Evolutionary conservation across 2,888 invertebrate genomes (phyloP).

Genomic region (Notodonta ziczac): DNA sequence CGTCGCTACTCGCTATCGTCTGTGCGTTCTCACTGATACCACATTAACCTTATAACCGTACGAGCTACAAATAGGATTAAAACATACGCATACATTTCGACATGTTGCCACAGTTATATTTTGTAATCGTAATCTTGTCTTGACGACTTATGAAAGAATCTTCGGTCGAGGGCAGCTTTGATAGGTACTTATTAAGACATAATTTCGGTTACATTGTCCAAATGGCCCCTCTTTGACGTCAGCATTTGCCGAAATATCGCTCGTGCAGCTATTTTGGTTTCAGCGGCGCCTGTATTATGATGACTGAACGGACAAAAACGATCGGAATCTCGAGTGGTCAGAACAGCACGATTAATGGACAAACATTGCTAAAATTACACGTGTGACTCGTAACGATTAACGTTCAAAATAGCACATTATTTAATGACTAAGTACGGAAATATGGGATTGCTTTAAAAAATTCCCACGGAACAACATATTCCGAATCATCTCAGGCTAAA

Average conservation of each 20-base stretch:
- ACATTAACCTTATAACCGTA: constrained; percentile 11
- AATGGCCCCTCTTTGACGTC: constrained; percentile 72
- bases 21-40: constrained; percentile 8
- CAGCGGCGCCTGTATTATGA: constrained; percentile 61
- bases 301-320: constrained; percentile 69
- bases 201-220: constrained; percentile 60
- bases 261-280: constrained; percentile 63
- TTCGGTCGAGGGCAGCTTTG: constrained; percentile 14
- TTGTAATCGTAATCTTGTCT: not conserved
- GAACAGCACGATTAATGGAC: constrained; percentile 51
- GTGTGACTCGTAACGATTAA: constrained; percentile 4
- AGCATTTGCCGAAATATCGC: constrained; percentile 67
- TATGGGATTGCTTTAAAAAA: constrained; percentile 25
- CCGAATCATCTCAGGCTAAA: constrained; percentile 24
- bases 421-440: constrained; percentile 17
- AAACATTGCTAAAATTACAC: constrained; percentile 45
- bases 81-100: constrained; percentile 15
- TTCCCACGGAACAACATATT: constrained; percentile 36
- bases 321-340: constrained; percentile 61
- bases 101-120: not conserved
- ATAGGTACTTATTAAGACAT: constrained; percentile 21
- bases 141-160: not conserved
- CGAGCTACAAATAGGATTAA: constrained; percentile 15
- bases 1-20: constrained; percentile 29
- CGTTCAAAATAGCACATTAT: constrained; percentile 19